Conservation (phyloP, 1,140 invertebrate genomes). For the Zelostemma sp. region DNA sequence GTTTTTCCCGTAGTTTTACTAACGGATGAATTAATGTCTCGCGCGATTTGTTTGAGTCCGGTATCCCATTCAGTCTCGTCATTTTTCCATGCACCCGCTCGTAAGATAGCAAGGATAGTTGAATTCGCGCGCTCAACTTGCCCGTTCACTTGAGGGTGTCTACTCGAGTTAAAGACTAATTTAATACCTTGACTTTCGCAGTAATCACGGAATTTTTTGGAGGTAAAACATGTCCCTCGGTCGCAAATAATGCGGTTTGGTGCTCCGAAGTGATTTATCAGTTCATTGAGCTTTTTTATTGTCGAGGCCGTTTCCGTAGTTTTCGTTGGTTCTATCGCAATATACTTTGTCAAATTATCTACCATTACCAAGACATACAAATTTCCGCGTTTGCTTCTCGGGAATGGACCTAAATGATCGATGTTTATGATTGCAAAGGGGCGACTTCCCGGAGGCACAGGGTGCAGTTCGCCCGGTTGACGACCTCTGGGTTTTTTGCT, state of each 20-base stretch:
- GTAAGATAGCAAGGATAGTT: conserved; percentile 10
- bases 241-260: conserved; percentile 50
- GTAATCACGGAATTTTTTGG: conserved; percentile 44
- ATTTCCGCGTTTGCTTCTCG: not conserved
- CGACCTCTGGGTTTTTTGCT: conserved; percentile 8
- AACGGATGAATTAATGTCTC: conserved; percentile 23
- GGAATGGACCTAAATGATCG: conserved; percentile 39
- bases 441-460: conserved; percentile 16
- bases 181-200: conserved; percentile 43
- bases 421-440: conserved; percentile 34
- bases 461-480: conserved; percentile 25
- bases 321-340: not conserved
- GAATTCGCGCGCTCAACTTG: conserved; percentile 34
- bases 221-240: conserved; percentile 52
- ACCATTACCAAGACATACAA: conserved; percentile 6
- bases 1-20: conserved; percentile 22
- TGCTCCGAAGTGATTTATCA: conserved; percentile 25
- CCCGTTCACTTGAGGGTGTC: conserved; percentile 50
- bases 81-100: not conserved
- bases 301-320: conserved; percentile 4
- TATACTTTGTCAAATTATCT: conserved; percentile 15
- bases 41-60: conserved; percentile 19
- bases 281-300: conserved; percentile 14
- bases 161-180: conserved; percentile 47
- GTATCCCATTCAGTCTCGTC: conserved; percentile 14